These are phyloP conservation scores for Trachelus troglodyta DNA, from an alignment of 2,888 invertebrate species.

Conservation along the genomic window DNA sequence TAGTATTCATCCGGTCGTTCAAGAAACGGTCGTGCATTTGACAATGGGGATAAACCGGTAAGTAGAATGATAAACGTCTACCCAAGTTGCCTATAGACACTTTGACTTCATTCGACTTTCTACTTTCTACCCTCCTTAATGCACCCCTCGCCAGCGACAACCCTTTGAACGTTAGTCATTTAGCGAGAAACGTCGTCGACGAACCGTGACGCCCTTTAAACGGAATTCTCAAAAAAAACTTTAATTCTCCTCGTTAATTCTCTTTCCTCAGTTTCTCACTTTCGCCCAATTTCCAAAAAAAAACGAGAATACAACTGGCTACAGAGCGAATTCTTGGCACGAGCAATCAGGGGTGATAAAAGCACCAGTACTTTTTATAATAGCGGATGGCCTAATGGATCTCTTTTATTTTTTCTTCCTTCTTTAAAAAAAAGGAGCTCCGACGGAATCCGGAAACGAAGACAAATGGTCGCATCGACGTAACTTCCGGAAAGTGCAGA, in stretches of 20 bases:
- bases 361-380: not conserved
- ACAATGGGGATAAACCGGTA: slow-evolving; percentile 28
- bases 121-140: not conserved
- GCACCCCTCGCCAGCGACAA: not conserved
- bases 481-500: not conserved
- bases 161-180: not conserved
- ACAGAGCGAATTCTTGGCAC: not conserved
- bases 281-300: not conserved
- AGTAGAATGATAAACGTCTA: slow-evolving; percentile 21
- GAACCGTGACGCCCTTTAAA: slow-evolving; percentile 1
- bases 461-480: not conserved
- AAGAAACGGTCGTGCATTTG: slow-evolving; percentile 6
- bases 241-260: not conserved
- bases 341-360: not conserved
- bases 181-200: not conserved
- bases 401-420: not conserved
- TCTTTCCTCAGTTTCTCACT: not conserved
- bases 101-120: not conserved
- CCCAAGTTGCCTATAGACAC: not conserved
- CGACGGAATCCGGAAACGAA: not conserved
- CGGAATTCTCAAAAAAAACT: not conserved
- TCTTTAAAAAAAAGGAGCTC: not conserved
- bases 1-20: slow-evolving; percentile 1
- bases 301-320: not conserved
- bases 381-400: not conserved